phyloP scores from a whole-genome alignment of 1,140 invertebrate species.

The Drosophila nigrodunni region DNA sequence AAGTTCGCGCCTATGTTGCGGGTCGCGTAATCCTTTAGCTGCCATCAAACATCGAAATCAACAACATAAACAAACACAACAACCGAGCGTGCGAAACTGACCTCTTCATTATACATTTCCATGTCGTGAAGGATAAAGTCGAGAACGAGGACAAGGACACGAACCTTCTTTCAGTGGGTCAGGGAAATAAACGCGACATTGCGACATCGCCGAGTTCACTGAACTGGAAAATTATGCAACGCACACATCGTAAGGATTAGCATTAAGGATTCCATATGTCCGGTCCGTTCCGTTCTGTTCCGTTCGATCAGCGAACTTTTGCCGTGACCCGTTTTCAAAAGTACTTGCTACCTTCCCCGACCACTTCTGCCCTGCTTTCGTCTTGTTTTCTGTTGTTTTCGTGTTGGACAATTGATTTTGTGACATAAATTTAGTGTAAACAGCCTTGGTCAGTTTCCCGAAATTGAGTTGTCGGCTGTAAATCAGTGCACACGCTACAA shows the following conservation, averaged over 20 bases:
- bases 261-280: not conserved
- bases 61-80: slow-evolving; percentile 64
- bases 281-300: not conserved
- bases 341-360: not conserved
- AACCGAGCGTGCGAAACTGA: slow-evolving; percentile 59
- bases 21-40: slow-evolving; percentile 68
- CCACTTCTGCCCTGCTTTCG: not conserved
- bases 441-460: slow-evolving; percentile 64
- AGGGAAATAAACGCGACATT: slow-evolving; percentile 23
- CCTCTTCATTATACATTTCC: slow-evolving; percentile 68
- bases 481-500: not conserved
- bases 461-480: slow-evolving; percentile 54
- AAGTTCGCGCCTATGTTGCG: slow-evolving; percentile 77
- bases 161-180: slow-evolving; percentile 23
- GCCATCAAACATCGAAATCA: slow-evolving; percentile 38
- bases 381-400: slow-evolving; percentile 68
- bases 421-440: slow-evolving; percentile 76
- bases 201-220: slow-evolving; percentile 39
- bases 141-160: not conserved
- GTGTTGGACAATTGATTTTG: slow-evolving; percentile 75
- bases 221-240: slow-evolving; percentile 72
- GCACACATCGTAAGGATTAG: slow-evolving; percentile 28
- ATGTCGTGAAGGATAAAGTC: slow-evolving; percentile 20
- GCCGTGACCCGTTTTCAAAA: slow-evolving; percentile 4
- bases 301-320: not conserved